phyloP scores from a whole-genome alignment of 2,888 invertebrate genomes.

The Drosophila paramelanica region DNA sequence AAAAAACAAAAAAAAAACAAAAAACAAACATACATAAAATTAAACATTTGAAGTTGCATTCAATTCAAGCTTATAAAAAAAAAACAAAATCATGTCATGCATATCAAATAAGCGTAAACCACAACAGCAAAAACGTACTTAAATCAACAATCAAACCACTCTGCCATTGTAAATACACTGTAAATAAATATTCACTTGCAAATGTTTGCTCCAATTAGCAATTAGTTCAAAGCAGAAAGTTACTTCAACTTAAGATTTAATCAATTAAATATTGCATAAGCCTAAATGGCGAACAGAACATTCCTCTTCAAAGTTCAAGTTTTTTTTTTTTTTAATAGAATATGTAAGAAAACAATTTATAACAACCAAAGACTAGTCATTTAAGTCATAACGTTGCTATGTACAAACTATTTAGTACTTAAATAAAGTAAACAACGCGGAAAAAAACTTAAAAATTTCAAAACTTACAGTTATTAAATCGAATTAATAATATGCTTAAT shows the following conservation, averaged over 20 bases:
- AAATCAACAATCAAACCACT: conserved; percentile 40
- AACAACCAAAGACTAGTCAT: conserved; percentile 83
- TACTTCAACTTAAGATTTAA: conserved; percentile 34
- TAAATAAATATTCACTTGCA: conserved; percentile 59
- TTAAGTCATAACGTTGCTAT: conserved; percentile 76
- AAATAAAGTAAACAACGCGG: conserved; percentile 5
- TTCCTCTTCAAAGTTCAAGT: conserved; percentile 75
- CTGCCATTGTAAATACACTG: conserved; percentile 69
- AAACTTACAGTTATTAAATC: conserved; percentile 51
- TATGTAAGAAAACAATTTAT: conserved; percentile 42
- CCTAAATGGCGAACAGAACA: conserved; percentile 46
- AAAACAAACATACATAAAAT: neutral
- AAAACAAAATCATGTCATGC: conserved; percentile 63
- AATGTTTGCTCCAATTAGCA: conserved; percentile 69
- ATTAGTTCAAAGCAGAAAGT: conserved; percentile 47
- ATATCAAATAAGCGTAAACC: conserved; percentile 64
- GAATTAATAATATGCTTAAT: conserved; percentile 43
- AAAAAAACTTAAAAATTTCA: conserved; percentile 14
- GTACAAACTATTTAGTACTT: conserved; percentile 65
- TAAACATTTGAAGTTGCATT: conserved; percentile 40
- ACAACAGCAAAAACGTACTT: conserved; percentile 37
- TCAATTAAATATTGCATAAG: conserved; percentile 26
- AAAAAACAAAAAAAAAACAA: neutral
- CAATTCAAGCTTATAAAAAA: conserved; percentile 43
- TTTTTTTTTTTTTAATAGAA: conserved; percentile 47